phyloP scores from a whole-genome alignment of 2,888 invertebrate species.

The Lasioglossum calceatum region DNA sequence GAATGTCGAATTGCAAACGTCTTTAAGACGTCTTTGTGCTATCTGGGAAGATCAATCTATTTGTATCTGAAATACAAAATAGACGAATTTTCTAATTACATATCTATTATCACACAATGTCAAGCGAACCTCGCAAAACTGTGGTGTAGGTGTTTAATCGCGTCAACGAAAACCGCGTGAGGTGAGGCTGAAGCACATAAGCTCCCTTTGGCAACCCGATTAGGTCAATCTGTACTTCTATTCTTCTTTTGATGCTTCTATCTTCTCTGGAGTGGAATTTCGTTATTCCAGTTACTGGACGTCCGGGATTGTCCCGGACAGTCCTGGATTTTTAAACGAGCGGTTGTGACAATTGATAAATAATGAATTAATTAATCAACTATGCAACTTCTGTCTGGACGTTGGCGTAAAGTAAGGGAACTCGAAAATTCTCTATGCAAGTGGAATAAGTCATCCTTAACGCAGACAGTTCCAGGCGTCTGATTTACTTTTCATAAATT shows the following conservation, averaged over 20 bases:
- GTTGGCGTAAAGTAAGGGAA: not conserved
- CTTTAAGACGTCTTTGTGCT: no score
- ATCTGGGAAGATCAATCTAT: no score
- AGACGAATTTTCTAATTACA: not conserved
- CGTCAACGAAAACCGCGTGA: conserved; percentile 23
- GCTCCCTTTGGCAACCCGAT: conserved; percentile 32
- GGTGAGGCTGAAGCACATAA: conserved; percentile 50
- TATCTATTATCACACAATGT: not conserved
- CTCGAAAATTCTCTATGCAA: not conserved
- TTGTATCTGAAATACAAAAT: not conserved
- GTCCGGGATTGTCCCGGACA: not conserved
- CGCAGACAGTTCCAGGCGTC: not conserved
- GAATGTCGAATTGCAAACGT: no score
- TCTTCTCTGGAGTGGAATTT: not conserved
- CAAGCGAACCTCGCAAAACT: not conserved
- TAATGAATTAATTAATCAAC: not conserved
- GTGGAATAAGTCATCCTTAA: not conserved
- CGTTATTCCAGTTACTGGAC: not conserved
- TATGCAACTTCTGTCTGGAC: not conserved
- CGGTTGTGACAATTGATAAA: not conserved
- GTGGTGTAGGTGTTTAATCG: conserved; percentile 17
- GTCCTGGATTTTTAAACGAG: not conserved
- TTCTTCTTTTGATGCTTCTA: not conserved
- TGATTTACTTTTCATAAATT: not conserved
- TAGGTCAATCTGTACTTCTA: not conserved